These are phyloP conservation scores for Porites cylindrica DNA, from an alignment of 92 coral and sea anemone genomes.

Conservation along the genomic window DNA sequence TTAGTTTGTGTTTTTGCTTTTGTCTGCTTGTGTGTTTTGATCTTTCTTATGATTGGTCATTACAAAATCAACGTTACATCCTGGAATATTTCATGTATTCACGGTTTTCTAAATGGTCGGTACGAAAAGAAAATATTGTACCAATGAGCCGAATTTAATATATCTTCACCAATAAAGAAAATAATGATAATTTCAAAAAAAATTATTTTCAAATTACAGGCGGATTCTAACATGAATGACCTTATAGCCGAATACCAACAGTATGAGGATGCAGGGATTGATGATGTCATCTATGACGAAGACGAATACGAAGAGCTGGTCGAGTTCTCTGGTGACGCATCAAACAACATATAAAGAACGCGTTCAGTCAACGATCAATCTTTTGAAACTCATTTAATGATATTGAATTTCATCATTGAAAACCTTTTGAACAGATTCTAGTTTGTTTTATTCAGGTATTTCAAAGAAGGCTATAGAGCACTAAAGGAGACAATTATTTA, in stretches of 20 bases:
- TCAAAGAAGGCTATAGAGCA: no score
- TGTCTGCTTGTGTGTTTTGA: no score
- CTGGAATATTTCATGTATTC: no score
- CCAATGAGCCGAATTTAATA: background rate
- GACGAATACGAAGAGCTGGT: constrained; percentile 78
- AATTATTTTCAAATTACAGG: constrained; percentile 56
- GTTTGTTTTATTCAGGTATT: background rate
- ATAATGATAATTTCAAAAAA: background rate
- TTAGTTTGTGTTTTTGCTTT: no score
- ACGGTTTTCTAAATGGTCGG: no score
- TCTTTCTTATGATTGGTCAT: no score
- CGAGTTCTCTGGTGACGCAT: constrained; percentile 40
- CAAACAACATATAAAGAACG: constrained; percentile 27
- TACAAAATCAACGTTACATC: no score
- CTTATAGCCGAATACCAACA: constrained; percentile 96
- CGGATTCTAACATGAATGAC: constrained; percentile 98
- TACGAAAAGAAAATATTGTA: no score
- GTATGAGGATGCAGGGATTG: constrained; percentile 79
- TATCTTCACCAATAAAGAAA: background rate
- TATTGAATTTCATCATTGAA: no score
- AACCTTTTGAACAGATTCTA: no score
- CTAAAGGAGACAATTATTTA: no score
- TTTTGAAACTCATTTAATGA: no score
- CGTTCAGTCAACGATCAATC: background rate
- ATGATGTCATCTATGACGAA: constrained; percentile 75